Conservation (phyloP, 2,888 invertebrate genomes). For the Cotesia congregata region DNA sequence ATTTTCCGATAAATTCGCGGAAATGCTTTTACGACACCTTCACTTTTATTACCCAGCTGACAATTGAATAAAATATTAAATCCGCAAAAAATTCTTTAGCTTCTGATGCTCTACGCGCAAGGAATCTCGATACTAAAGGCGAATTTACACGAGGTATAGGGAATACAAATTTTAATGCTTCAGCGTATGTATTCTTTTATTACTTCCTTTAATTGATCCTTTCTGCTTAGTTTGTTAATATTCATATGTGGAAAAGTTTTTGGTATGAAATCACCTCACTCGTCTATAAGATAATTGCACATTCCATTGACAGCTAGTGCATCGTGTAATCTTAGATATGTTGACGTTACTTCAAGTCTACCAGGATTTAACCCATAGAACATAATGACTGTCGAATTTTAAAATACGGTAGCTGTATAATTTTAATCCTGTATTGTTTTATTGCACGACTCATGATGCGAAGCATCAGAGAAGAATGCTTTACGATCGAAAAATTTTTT, state of each 20-base stretch:
- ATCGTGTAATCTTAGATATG: too few relatives aligned
- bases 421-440: too few relatives aligned
- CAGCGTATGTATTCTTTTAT: constrained; percentile 57
- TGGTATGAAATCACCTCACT: too few relatives aligned
- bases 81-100: constrained; percentile 12
- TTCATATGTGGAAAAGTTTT: background rate
- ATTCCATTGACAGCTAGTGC: too few relatives aligned
- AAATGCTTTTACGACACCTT: background rate
- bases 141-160: constrained; percentile 23
- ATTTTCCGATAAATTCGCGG: background rate
- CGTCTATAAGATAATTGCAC: too few relatives aligned
- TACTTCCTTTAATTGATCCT: constrained; percentile 58
- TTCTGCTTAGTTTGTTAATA: background rate
- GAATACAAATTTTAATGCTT: constrained; percentile 56
- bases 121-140: constrained; percentile 4
- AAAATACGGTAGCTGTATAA: too few relatives aligned
- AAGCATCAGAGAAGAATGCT: too few relatives aligned
- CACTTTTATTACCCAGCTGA: background rate
- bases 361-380: too few relatives aligned
- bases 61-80: background rate
- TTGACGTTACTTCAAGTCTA: too few relatives aligned
- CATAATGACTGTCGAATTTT: too few relatives aligned
- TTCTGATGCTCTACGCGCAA: constrained; percentile 35
- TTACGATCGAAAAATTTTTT: too few relatives aligned
- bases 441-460: too few relatives aligned